phyloP scores from a whole-genome alignment of 2,888 invertebrate genomes.

The Leucophenga maculata region DNA sequence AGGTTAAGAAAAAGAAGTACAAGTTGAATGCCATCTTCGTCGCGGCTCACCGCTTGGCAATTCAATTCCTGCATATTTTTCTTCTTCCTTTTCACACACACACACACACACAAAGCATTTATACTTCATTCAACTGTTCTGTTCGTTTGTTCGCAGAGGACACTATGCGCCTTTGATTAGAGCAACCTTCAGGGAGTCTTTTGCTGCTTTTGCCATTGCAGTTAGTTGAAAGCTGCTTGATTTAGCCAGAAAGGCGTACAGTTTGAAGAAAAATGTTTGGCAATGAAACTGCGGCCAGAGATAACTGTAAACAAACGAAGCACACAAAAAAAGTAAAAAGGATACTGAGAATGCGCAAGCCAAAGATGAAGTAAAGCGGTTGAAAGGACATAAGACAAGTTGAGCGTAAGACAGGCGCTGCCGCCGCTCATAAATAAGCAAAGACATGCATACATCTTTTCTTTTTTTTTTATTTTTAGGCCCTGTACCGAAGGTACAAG shows the following conservation, averaged over 20 bases:
- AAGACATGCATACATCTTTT: slow-evolving; percentile 55
- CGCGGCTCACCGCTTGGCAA: background rate
- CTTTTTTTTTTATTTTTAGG: too few relatives aligned
- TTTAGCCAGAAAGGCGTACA: slow-evolving; percentile 3
- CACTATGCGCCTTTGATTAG: slow-evolving; percentile 61
- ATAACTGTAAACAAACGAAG: slow-evolving; percentile 51
- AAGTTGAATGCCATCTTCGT: background rate
- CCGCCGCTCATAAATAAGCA: slow-evolving; percentile 66
- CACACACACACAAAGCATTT: slow-evolving; percentile 60
- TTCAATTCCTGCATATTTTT: slow-evolving; percentile 13
- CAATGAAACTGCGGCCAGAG: slow-evolving; percentile 66
- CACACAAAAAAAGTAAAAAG: slow-evolving; percentile 1
- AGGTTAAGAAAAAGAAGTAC: too few relatives aligned
- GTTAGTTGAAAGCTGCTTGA: slow-evolving; percentile 46
- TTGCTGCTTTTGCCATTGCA: slow-evolving; percentile 30
- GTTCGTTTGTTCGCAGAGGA: slow-evolving; percentile 16
- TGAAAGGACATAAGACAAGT: slow-evolving; percentile 22
- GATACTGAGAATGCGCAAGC: background rate
- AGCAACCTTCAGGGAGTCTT: slow-evolving; percentile 55
- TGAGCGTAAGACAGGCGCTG: slow-evolving; percentile 46
- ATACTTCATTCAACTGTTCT: slow-evolving; percentile 37
- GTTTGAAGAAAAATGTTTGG: slow-evolving; percentile 44
- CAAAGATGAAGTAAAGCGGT: slow-evolving; percentile 35
- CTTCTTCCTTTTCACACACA: slow-evolving; percentile 25
- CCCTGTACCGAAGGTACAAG: too few relatives aligned